Evolutionary conservation across 35 echinoderm and acorn worm species (phyloP).

Genomic region (Amphiura filiformis): DNA sequence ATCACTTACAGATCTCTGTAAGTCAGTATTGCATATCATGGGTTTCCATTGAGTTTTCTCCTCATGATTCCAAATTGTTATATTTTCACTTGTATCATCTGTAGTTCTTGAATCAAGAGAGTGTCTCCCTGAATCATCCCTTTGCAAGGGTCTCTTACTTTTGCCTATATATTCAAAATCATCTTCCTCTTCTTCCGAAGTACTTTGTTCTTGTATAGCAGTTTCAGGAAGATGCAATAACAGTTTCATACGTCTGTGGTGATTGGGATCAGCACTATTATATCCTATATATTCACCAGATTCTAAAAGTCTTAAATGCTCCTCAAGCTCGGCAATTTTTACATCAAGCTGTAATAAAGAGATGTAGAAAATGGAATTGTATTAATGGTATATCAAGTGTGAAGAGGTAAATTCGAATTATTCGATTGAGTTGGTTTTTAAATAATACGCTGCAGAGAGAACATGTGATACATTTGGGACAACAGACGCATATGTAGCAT

Average conservation of each 20-base stretch:
- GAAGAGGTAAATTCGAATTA: too few species aligned
- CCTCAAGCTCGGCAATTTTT: conserved; percentile 87
- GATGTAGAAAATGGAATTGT: too few species aligned
- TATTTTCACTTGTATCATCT: not conserved
- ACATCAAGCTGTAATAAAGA: conserved; percentile 62
- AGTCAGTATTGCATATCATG: not conserved
- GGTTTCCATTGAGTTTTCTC: not conserved
- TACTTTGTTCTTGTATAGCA: conserved; percentile 69
- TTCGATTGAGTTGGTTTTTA: too few species aligned
- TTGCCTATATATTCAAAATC: conserved; percentile 36
- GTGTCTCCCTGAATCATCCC: conserved; percentile 47
- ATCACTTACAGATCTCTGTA: not conserved
- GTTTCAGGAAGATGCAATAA: conserved; percentile 86
- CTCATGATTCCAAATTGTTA: not conserved
- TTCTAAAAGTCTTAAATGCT: conserved; percentile 46
- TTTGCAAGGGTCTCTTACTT: conserved; percentile 28
- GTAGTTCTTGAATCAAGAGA: conserved; percentile 21
- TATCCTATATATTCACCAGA: not conserved
- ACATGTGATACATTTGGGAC: too few species aligned
- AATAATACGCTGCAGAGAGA: too few species aligned
- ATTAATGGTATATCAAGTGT: too few species aligned
- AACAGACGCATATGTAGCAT: too few species aligned
- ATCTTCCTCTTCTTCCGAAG: conserved; percentile 50
- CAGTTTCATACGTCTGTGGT: conserved; percentile 56
- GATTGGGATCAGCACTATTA: conserved; percentile 4